Evolutionary conservation across 2,797 vertebrate species (phyloP).

Genomic region (Sebastes steindachneri): DNA sequence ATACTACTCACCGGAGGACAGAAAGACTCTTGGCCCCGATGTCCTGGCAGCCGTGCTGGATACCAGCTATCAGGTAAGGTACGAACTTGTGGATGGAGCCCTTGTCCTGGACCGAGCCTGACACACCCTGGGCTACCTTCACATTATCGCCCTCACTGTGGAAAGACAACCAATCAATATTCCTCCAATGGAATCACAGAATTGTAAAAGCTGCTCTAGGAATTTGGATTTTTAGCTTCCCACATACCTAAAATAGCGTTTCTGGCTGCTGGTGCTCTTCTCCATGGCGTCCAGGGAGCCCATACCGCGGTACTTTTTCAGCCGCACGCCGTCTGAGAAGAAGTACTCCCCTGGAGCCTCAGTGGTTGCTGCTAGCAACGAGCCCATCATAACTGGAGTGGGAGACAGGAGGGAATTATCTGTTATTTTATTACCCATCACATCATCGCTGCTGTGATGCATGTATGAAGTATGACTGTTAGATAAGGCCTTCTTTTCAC

Average conservation of each 20-base stretch:
- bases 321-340: conserved; percentile 93
- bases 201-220: no score
- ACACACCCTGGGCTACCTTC: conserved; percentile 94
- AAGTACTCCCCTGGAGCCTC: conserved; percentile 96
- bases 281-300: conserved; percentile 95
- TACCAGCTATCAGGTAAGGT: conserved; percentile 93
- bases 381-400: conserved; percentile 94
- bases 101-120: conserved; percentile 93
- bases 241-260: conserved; percentile 90
- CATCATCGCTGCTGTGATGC: not conserved
- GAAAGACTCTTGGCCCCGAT: conserved; percentile 93
- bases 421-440: not conserved
- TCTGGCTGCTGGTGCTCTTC: conserved; percentile 93
- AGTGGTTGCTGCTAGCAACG: conserved; percentile 91
- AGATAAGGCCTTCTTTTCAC: not conserved
- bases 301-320: conserved; percentile 96
- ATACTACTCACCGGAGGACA: conserved; percentile 86
- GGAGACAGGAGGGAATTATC: not conserved
- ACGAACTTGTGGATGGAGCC: conserved; percentile 95
- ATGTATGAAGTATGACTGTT: not conserved
- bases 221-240: no score
- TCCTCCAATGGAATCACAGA: not conserved
- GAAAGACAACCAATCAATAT: not conserved
- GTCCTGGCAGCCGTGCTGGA: conserved; percentile 96
- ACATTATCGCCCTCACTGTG: conserved; percentile 92